These are phyloP conservation scores for Sericinus montela DNA, from an alignment of 2,888 invertebrate species.

Conservation along the genomic window DNA sequence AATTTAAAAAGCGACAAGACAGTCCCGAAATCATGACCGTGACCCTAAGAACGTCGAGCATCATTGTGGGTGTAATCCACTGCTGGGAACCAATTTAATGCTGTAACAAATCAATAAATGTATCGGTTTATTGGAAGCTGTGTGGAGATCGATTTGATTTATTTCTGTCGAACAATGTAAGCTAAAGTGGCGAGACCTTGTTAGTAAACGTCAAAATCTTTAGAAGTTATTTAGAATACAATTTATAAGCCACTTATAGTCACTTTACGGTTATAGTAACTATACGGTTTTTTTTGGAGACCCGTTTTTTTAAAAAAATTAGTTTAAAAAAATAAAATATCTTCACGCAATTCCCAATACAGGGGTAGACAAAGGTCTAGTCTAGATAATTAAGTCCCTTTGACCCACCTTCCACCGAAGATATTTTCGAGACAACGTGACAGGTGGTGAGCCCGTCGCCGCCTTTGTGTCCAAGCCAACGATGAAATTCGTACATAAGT, in stretches of 20 bases:
- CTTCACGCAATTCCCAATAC: no score
- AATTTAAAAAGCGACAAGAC: constrained; percentile 16
- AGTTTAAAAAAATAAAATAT: constrained; percentile 21
- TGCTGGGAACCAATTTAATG: constrained; percentile 76
- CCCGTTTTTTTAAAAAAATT: background rate
- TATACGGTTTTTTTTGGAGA: background rate
- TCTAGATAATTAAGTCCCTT: no score
- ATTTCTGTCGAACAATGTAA: constrained; percentile 63
- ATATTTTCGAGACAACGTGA: no score
- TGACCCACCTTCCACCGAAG: no score
- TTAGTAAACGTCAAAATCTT: constrained; percentile 72
- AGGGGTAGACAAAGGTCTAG: no score
- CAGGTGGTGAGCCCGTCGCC: no score
- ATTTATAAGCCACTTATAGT: constrained; percentile 7
- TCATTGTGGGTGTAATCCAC: constrained; percentile 55
- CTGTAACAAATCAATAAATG: constrained; percentile 80
- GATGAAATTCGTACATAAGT: no score
- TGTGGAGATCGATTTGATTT: constrained; percentile 75
- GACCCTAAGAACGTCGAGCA: constrained; percentile 39
- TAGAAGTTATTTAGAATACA: constrained; percentile 6
- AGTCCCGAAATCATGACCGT: constrained; percentile 46
- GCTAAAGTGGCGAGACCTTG: constrained; percentile 63
- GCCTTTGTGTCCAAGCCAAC: no score
- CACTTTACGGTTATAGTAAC: background rate
- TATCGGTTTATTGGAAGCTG: constrained; percentile 77